Evolutionary conservation across 2,797 vertebrate genomes (phyloP).

Genomic region (Pipistrellus nathusii): DNA sequence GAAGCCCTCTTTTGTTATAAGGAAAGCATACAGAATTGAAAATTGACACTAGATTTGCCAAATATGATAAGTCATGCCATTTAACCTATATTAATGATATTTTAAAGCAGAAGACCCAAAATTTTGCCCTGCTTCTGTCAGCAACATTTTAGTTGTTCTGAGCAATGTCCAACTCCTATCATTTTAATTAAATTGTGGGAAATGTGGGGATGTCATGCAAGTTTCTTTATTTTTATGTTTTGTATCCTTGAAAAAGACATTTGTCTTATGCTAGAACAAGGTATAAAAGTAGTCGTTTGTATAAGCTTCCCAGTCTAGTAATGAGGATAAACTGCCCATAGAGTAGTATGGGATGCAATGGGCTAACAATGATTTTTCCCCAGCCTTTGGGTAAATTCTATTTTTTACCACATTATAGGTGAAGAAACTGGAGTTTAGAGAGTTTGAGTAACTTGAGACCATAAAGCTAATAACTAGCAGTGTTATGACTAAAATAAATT

Average conservation of each 20-base stretch:
- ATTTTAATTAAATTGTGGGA: not conserved
- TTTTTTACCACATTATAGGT: not conserved
- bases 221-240: conserved; percentile 36
- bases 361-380: not conserved
- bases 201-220: not conserved
- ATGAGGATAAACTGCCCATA: not conserved
- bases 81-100: not conserved
- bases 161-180: not conserved
- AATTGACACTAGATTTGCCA: not conserved
- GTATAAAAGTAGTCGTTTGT: conserved; percentile 25
- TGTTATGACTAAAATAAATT: not conserved
- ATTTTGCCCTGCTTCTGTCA: not conserved
- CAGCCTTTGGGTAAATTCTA: not conserved
- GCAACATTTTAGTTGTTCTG: not conserved
- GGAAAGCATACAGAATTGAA: not conserved
- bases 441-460: not conserved
- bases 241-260: conserved; percentile 27
- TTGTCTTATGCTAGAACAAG: not conserved
- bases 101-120: not conserved
- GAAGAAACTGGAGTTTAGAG: not conserved
- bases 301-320: conserved; percentile 32
- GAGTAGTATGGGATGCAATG: not conserved
- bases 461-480: not conserved
- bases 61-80: not conserved
- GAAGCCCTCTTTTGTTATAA: not conserved